These are phyloP conservation scores for Cyprinella venusta DNA, from an alignment of 2,797 vertebrate genomes.

Conservation along the genomic window DNA sequence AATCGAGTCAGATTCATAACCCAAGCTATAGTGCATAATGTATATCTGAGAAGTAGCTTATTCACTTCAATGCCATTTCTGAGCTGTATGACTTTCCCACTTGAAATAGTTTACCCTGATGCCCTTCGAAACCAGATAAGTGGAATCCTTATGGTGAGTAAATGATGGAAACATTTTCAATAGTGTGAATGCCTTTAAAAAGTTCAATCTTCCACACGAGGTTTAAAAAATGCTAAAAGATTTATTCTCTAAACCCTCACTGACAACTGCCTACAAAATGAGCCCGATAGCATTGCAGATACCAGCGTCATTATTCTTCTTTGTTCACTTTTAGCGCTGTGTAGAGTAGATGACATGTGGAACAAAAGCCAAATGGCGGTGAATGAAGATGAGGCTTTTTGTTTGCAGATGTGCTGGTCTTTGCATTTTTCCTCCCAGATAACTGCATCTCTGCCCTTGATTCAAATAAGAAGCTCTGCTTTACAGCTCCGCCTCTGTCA, in stretches of 20 bases:
- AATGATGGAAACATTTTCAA: not conserved
- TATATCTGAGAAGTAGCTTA: not conserved
- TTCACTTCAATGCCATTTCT: too few relatives aligned
- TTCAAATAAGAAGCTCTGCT: constrained; percentile 14
- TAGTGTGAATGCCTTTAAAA: not conserved
- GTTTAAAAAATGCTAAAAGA: not conserved
- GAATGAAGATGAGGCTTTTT: constrained; percentile 29
- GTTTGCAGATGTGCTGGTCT: constrained; percentile 41
- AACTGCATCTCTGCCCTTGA: constrained; percentile 26
- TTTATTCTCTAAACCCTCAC: not conserved
- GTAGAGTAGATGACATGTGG: constrained; percentile 18
- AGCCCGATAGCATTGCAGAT: constrained; percentile 19
- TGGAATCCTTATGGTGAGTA: not conserved
- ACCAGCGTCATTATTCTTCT: constrained; percentile 9
- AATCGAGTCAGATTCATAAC: not conserved
- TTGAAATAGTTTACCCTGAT: too few relatives aligned
- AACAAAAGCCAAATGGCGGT: constrained; percentile 22
- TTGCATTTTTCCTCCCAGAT: constrained; percentile 30
- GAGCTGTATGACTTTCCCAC: too few relatives aligned
- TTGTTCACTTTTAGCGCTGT: not conserved
- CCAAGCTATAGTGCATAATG: not conserved
- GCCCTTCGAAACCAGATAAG: too few relatives aligned
- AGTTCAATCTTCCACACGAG: not conserved
- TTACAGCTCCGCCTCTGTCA: not conserved
- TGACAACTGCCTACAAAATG: not conserved